A percentile compares a stretch with the other conserved stretches of the same genome.
phyloP scores from a whole-genome alignment of 2,888 invertebrate genomes.

The Standfussiana lucernea region DNA sequence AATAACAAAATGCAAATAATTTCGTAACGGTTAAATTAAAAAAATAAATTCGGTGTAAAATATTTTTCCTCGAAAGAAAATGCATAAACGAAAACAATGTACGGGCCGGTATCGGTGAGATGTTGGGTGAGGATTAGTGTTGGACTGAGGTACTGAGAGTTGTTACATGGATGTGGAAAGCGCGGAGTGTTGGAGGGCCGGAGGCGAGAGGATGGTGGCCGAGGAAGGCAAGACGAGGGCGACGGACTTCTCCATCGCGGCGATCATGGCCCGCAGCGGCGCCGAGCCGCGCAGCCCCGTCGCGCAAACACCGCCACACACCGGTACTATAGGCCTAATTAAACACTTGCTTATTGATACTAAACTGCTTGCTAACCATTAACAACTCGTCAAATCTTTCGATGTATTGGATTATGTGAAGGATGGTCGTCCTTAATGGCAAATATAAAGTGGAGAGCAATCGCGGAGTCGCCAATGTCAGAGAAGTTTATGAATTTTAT shows the following conservation, averaged over 20 bases:
- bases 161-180: slow-evolving; percentile 89
- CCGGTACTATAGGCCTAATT: slow-evolving; percentile 85
- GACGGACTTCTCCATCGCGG: slow-evolving; percentile 98
- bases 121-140: slow-evolving; percentile 74
- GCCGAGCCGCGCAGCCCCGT: slow-evolving; percentile 87
- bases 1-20: slow-evolving; percentile 55
- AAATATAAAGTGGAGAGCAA: background rate
- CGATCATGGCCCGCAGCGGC: slow-evolving; percentile 95
- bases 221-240: slow-evolving; percentile 91
- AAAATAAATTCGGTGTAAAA: slow-evolving; percentile 42
- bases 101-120: slow-evolving; percentile 82
- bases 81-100: slow-evolving; percentile 77
- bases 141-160: slow-evolving; percentile 77
- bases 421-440: background rate
- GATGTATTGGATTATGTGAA: background rate
- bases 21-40: slow-evolving; percentile 44
- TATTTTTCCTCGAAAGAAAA: slow-evolving; percentile 56
- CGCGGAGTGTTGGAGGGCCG: slow-evolving; percentile 85
- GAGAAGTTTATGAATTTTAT: background rate
- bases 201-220: slow-evolving; percentile 87
- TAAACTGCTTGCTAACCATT: background rate
- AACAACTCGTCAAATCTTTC: background rate
- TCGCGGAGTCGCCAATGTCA: background rate
- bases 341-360: slow-evolving; percentile 32
- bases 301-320: slow-evolving; percentile 85